Percentiles rank a stretch among this genome's conserved stretches.
Conservation (phyloP, 2,888 invertebrate genomes). For the Blastobasis adustella region DNA sequence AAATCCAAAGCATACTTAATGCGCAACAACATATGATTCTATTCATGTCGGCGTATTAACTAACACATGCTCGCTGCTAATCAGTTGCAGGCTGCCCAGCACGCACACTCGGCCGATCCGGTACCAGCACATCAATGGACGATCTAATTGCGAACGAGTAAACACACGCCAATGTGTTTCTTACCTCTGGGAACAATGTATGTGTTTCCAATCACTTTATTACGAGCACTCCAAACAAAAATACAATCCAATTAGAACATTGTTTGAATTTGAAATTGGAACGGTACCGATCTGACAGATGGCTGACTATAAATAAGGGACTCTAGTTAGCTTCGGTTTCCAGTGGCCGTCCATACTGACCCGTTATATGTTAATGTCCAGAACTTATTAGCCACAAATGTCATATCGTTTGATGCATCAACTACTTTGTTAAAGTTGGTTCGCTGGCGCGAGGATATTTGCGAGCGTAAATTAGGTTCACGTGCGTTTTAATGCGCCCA, state of each 20-base stretch:
- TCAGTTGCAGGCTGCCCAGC: constrained; percentile 55
- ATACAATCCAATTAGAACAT: constrained; percentile 70
- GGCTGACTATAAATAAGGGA: constrained; percentile 65
- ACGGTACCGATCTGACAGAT: constrained; percentile 69
- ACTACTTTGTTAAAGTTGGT: constrained; percentile 61
- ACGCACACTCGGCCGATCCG: constrained; percentile 29
- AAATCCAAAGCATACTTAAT: constrained; percentile 73
- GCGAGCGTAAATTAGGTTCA: constrained; percentile 68
- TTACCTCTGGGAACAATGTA: constrained; percentile 49
- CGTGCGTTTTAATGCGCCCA: constrained; percentile 71
- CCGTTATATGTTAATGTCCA: constrained; percentile 55
- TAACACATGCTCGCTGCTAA: constrained; percentile 61
- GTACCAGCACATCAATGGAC: constrained; percentile 62
- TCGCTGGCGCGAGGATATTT: constrained; percentile 45
- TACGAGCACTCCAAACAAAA: constrained; percentile 67
- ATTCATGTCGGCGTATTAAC: constrained; percentile 57
- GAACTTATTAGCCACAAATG: constrained; percentile 60
- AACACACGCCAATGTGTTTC: constrained; percentile 63
- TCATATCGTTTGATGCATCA: constrained; percentile 66
- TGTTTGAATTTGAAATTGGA: constrained; percentile 66
- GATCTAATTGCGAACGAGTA: constrained; percentile 68
- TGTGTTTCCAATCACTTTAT: constrained; percentile 62
- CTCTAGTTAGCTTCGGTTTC: constrained; percentile 48
- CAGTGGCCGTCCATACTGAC: constrained; percentile 29
- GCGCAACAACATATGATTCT: constrained; percentile 59